Conservation (phyloP, 2,113 vertebrate species). For the Apus apus region DNA sequence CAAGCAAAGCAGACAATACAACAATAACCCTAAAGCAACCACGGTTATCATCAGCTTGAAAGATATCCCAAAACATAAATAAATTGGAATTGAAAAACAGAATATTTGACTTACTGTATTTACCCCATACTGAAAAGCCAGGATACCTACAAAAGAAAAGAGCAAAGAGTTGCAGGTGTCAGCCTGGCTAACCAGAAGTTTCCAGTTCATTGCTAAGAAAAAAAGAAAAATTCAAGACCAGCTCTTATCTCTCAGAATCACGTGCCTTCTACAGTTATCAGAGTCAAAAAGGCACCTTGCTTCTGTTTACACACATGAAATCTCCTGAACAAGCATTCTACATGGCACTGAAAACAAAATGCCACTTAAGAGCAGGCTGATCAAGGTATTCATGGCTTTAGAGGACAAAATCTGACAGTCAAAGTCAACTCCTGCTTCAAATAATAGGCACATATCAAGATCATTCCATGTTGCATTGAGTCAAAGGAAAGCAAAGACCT, state of each 20-base stretch:
- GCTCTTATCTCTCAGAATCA: constrained; percentile 32
- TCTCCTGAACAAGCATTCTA: constrained; percentile 19
- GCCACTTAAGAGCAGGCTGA: not conserved
- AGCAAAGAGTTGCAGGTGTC: not conserved
- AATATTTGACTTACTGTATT: constrained; percentile 54
- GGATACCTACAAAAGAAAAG: not conserved
- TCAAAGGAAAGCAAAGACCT: constrained; percentile 25
- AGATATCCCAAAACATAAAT: not conserved
- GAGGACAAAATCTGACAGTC: constrained; percentile 51
- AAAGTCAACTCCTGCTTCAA: constrained; percentile 23
- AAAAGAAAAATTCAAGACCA: not conserved
- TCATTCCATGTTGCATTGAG: not conserved
- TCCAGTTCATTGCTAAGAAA: not conserved
- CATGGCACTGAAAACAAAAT: not conserved
- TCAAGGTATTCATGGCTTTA: not conserved
- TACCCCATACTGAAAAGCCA: not conserved
- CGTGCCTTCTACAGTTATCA: not conserved
- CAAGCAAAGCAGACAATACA: not conserved
- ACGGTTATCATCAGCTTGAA: not conserved
- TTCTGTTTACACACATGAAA: not conserved
- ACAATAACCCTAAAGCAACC: not conserved
- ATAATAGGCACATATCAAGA: not conserved
- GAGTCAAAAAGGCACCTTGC: constrained; percentile 57
- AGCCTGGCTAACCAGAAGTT: not conserved
- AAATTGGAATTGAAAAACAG: not conserved